These are phyloP conservation scores for Vespertilio murinus DNA, from an alignment of 2,797 vertebrate species.

Conservation along the genomic window DNA sequence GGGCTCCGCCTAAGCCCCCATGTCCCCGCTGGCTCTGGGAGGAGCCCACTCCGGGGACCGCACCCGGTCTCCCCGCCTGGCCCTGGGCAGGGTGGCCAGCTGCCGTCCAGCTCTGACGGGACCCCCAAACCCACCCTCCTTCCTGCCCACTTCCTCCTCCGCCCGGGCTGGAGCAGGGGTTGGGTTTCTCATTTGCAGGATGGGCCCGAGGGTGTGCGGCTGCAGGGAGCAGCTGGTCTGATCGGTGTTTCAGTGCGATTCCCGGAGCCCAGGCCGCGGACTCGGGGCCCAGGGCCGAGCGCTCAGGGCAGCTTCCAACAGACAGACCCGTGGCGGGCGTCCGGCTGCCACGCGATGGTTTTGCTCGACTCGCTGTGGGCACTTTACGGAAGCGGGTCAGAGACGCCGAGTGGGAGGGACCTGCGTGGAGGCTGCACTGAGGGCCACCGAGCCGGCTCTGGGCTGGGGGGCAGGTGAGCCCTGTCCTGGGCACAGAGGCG, in stretches of 20 bases:
- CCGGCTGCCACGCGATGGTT: not conserved
- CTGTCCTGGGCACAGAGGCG: not conserved
- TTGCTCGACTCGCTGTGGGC: not conserved
- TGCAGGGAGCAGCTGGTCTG: conserved; percentile 44
- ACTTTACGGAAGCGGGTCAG: not conserved
- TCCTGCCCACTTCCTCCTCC: not conserved
- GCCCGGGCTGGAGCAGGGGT: not conserved
- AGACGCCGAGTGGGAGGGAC: not conserved
- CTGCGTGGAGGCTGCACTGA: accelerated
- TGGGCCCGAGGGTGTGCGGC: not conserved
- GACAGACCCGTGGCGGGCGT: too few species aligned
- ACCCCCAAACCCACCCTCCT: accelerated
- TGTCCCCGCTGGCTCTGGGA: not conserved
- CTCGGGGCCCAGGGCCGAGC: too few species aligned
- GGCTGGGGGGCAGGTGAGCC: not conserved
- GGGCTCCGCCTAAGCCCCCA: accelerated
- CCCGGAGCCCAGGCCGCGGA: too few species aligned
- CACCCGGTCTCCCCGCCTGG: too few species aligned
- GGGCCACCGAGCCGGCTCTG: not conserved
- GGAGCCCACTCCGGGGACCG: accelerated
- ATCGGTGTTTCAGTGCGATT: too few species aligned
- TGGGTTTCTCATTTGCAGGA: conserved; percentile 52
- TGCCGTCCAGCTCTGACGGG: accelerated
- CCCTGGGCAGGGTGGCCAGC: accelerated
- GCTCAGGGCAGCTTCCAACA: too few species aligned